A percentile compares a stretch with the other conserved stretches of the same genome.
phyloP scores from a whole-genome alignment of 2,888 invertebrate genomes.

The Trypoxylon attenuatum region DNA sequence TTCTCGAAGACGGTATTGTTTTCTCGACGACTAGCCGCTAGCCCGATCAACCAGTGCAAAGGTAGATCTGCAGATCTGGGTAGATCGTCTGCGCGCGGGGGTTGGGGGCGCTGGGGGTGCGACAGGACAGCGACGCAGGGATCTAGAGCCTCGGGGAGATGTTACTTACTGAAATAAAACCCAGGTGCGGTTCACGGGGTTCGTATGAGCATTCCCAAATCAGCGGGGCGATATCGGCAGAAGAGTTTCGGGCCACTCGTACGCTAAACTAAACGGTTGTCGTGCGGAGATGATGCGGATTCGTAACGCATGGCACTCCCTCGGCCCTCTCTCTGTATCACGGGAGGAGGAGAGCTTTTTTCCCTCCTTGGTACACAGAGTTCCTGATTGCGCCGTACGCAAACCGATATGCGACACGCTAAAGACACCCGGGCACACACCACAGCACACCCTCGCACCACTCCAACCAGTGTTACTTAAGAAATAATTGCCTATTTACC shows the following conservation, averaged over 20 bases:
- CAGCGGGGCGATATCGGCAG: conserved; percentile 13
- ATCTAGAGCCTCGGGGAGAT: conserved; percentile 55
- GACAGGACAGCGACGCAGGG: conserved; percentile 60
- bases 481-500: conserved; percentile 69
- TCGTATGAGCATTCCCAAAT: conserved; percentile 41
- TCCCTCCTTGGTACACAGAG: conserved; percentile 43
- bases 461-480: conserved; percentile 55
- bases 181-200: conserved; percentile 43
- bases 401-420: conserved; percentile 46
- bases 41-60: not conserved
- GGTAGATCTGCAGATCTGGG: not conserved
- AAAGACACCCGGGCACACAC: conserved; percentile 55
- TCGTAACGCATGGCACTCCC: conserved; percentile 67
- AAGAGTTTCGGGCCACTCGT: conserved; percentile 29
- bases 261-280: conserved; percentile 37
- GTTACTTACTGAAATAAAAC: conserved; percentile 62
- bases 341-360: conserved; percentile 39
- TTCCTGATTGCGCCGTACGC: conserved; percentile 28
- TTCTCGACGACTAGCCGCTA: too few species aligned
- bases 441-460: conserved; percentile 64
- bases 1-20: too few species aligned
- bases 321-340: conserved; percentile 48
- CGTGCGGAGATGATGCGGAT: conserved; percentile 47
- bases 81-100: not conserved
- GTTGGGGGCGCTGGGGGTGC: conserved; percentile 40